Conservation (phyloP, 2,797 vertebrate genomes). For the Percopsis omiscomaycus region DNA sequence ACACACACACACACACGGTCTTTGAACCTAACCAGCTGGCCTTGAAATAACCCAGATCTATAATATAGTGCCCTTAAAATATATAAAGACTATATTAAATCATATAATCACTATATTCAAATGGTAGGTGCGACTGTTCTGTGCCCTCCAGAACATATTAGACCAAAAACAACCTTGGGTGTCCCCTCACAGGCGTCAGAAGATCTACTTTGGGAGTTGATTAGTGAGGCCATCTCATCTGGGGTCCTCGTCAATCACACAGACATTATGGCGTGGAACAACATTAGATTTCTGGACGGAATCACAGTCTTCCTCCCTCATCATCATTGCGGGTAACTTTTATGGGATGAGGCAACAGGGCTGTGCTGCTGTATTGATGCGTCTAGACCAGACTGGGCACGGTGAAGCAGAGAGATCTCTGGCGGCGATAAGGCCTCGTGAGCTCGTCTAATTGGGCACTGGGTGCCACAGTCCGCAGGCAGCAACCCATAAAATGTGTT, state of each 20-base stretch:
- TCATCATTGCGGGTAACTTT: conserved; percentile 20
- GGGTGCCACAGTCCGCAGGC: conserved; percentile 56
- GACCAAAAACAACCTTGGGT: conserved; percentile 14
- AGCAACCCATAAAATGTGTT: conserved; percentile 37
- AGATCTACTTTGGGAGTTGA: conserved; percentile 21
- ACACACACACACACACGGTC: conserved; percentile 24
- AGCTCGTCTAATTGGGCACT: conserved; percentile 36
- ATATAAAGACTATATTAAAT: conserved; percentile 36
- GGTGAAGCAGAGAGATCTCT: conserved; percentile 37
- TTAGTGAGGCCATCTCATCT: background rate
- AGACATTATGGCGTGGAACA: conserved; percentile 6
- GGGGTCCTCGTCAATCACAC: conserved; percentile 14
- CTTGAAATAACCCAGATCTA: conserved; percentile 53
- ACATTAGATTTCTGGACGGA: background rate
- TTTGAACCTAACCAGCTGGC: conserved; percentile 45
- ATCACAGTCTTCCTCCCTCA: conserved; percentile 18
- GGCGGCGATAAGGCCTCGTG: conserved; percentile 7
- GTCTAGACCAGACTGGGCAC: conserved; percentile 32
- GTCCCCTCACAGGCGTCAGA: conserved; percentile 2
- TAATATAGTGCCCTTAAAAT: conserved; percentile 50
- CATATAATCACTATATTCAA: conserved; percentile 50
- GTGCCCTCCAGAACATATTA: background rate
- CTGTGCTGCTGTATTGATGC: conserved; percentile 11
- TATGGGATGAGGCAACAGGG: conserved; percentile 11
- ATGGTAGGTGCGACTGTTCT: conserved; percentile 18